These are phyloP conservation scores for Xylocampa areola DNA, from an alignment of 2,888 invertebrate genomes.

Conservation along the genomic window DNA sequence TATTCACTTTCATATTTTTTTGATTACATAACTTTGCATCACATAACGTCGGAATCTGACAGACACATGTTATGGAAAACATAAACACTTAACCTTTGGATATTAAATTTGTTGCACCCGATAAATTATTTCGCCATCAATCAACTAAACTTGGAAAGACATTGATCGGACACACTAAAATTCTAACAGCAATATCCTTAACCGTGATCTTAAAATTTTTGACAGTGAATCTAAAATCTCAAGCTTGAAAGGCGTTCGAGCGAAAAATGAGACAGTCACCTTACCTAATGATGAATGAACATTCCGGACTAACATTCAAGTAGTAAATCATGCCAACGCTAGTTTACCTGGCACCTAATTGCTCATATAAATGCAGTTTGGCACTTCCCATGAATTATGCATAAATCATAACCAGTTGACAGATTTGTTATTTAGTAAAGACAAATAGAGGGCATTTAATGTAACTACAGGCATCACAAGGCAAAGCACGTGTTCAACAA, in stretches of 20 bases:
- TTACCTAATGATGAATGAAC: constrained; percentile 50
- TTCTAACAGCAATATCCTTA: constrained; percentile 6
- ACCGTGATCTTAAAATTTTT: constrained; percentile 8
- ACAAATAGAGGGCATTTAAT: constrained; percentile 74
- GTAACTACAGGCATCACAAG: constrained; percentile 50
- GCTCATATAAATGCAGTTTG: constrained; percentile 68
- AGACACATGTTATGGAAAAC: constrained; percentile 7
- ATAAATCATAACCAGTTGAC: constrained; percentile 77
- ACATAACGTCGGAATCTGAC: constrained; percentile 20
- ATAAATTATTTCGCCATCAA: constrained; percentile 9
- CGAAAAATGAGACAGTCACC: constrained; percentile 28
- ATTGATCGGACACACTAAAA: constrained; percentile 5
- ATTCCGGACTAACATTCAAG: constrained; percentile 41
- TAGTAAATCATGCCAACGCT: constrained; percentile 67
- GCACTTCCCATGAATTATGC: constrained; percentile 70
- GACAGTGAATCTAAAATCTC: constrained; percentile 21
- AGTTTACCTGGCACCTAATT: constrained; percentile 68
- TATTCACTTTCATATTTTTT: constrained; percentile 58
- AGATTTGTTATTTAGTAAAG: constrained; percentile 71
- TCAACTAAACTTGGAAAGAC: constrained; percentile 14
- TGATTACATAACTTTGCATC: constrained; percentile 47
- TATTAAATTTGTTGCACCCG: background rate
- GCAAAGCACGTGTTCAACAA: constrained; percentile 61
- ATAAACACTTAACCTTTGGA: constrained; percentile 12
- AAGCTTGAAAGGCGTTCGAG: constrained; percentile 26